These are phyloP conservation scores for Graptemys geographica DNA, from an alignment of 2,797 vertebrate genomes.

Conservation along the genomic window DNA sequence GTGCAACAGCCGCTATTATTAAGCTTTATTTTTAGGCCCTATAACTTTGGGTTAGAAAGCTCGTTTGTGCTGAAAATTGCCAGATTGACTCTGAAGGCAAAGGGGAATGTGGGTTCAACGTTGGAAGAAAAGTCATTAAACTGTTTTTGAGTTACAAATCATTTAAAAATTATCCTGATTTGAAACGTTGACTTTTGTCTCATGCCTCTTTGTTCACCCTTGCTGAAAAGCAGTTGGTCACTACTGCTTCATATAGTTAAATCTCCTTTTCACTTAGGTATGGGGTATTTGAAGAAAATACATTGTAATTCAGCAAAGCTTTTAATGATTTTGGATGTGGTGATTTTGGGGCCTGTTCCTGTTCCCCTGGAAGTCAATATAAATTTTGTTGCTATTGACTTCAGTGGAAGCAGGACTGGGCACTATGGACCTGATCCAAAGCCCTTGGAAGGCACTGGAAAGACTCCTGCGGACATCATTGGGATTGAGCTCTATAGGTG, in stretches of 20 bases:
- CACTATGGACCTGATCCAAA: no score
- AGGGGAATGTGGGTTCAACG: no score
- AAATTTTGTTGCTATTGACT: background rate
- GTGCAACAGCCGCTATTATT: background rate
- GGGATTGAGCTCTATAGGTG: no score
- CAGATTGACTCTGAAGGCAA: background rate
- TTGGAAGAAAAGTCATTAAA: background rate
- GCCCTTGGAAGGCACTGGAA: no score
- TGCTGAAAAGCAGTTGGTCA: background rate
- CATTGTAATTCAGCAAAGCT: background rate
- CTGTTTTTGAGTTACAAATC: no score
- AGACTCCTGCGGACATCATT: background rate
- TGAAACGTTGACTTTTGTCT: background rate
- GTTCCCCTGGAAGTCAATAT: background rate
- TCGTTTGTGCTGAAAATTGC: background rate
- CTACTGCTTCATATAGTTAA: background rate
- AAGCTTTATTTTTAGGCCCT: background rate
- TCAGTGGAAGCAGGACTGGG: background rate
- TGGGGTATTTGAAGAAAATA: background rate
- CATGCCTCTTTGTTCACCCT: background rate
- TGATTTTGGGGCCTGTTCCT: background rate
- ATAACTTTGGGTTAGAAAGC: background rate
- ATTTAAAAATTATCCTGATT: no score
- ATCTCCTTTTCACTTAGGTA: no score
- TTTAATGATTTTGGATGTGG: background rate